Base-by-base conservation (phyloP, 2,797 vertebrate species). In the Oreortyx pictus region DNA sequence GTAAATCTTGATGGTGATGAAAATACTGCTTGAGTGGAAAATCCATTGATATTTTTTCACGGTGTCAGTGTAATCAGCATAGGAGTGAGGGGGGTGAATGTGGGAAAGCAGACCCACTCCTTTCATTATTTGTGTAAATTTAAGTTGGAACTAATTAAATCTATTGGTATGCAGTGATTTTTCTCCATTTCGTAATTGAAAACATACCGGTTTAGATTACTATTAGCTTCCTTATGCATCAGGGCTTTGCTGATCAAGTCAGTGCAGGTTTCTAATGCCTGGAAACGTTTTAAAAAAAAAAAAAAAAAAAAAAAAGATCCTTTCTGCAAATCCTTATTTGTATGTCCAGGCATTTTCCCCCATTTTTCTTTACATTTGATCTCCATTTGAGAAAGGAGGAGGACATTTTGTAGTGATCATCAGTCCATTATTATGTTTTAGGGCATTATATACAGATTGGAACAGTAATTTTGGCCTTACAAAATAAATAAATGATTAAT, bases 351-450 rank as follows among this genome's bases (percentile, higher is more conserved):
- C 46, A 4, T 29, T 23, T 47, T 0, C 0, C 4, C 5, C 2
- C 5, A 52, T 43, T 76, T 67, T 68, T 57, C 41, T 27, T 68
- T 76, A 13, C 35, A 52, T 23, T 76, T 82, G 29, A 5, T 79
- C 5, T 85, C 31, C 14, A 41, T 54, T 49, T 86, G 43, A 80
- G 65, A 66, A 79, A 61, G 78, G 37, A 80, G 14, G 17, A 79
- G 50, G 23, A 29, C 66, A 19, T 81, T 90, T 80, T 68, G 37
- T 19, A 39, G 19, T 59, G 9, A 49, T 52, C 54, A 66, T 16
- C 24, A 84, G 56, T 50, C 65, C 14, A 27, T 88, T 76, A 65
- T 33, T 33, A 19, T 50, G 37, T 88, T 82, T 85, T 82, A 88
- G 68, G 46, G 50, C 11, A 41, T 76, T 79, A 71, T 49, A 39